phyloP scores from a whole-genome alignment of 2,113 vertebrate species.

The Eulemur macaco region DNA sequence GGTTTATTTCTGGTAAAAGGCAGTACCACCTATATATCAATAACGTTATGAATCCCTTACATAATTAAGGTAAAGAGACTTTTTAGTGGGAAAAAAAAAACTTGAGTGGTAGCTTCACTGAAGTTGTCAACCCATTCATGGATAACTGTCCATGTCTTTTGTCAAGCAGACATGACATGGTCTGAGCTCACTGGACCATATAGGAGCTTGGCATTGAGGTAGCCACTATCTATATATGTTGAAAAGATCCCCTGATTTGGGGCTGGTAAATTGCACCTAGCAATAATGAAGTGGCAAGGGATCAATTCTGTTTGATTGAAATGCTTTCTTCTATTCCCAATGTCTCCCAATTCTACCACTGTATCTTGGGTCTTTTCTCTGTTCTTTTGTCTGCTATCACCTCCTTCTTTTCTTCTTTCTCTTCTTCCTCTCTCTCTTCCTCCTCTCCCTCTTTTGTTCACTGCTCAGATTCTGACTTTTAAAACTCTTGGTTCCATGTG shows the following conservation, averaged over 20 bases:
- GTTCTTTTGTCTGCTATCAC: neutral
- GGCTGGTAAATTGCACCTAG: neutral
- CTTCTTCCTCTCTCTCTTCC: too few relatives aligned
- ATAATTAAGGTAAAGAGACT: conserved; percentile 43
- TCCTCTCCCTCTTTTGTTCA: neutral
- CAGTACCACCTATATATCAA: conserved; percentile 7
- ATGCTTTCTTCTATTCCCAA: neutral
- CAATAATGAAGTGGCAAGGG: neutral
- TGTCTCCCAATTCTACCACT: neutral
- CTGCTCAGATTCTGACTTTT: neutral
- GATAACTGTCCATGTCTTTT: neutral
- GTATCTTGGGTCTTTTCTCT: neutral
- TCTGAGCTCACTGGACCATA: neutral
- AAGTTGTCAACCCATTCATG: neutral
- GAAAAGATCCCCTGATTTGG: neutral
- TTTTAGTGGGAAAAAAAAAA: neutral
- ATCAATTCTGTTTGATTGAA: neutral
- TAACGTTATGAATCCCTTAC: conserved; percentile 42
- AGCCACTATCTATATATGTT: neutral
- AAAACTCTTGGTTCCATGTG: neutral
- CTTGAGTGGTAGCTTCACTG: neutral
- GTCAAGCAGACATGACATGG: neutral
- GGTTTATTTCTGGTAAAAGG: conserved; percentile 58
- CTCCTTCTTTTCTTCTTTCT: neutral
- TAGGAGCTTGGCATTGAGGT: neutral